Conservation (phyloP, 2,888 invertebrate species). For the Thecophora atra region DNA sequence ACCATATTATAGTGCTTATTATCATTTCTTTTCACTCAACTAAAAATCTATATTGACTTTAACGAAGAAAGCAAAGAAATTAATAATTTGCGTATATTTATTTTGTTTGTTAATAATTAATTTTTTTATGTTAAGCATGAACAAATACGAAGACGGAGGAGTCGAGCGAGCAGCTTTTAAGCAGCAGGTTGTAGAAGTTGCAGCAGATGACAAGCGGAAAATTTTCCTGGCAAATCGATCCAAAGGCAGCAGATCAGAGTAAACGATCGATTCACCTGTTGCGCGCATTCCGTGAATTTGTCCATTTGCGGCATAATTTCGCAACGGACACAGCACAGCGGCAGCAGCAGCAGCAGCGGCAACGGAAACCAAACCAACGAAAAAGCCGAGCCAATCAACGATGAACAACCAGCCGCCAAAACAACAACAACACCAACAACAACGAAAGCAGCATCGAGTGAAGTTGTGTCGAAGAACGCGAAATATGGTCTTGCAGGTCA, state of each 20-base stretch:
- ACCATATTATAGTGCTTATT: no score
- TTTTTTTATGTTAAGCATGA: not conserved
- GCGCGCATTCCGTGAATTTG: slow-evolving; percentile 38
- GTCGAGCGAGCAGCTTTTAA: not conserved
- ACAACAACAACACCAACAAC: slow-evolving; percentile 20
- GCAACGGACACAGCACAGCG: not conserved
- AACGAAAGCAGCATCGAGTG: not conserved
- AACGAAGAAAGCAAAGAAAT: not conserved
- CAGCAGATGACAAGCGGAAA: not conserved
- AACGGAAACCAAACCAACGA: slow-evolving; percentile 23
- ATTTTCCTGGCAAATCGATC: slow-evolving; percentile 28
- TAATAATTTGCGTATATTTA: not conserved
- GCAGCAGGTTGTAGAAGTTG: not conserved
- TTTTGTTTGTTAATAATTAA: not conserved
- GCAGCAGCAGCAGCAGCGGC: slow-evolving; percentile 1
- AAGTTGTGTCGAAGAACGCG: slow-evolving; percentile 41
- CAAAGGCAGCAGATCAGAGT: slow-evolving; percentile 22
- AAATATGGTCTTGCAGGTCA: slow-evolving; percentile 55
- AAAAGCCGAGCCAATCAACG: not conserved
- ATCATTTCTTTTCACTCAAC: no score
- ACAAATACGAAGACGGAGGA: not conserved
- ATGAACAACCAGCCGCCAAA: slow-evolving; percentile 14
- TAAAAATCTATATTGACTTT: no score
- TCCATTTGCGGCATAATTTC: slow-evolving; percentile 37
- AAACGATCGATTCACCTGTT: slow-evolving; percentile 34